phyloP scores from a whole-genome alignment of 2,888 invertebrate species.

The Latrodectus elegans region DNA sequence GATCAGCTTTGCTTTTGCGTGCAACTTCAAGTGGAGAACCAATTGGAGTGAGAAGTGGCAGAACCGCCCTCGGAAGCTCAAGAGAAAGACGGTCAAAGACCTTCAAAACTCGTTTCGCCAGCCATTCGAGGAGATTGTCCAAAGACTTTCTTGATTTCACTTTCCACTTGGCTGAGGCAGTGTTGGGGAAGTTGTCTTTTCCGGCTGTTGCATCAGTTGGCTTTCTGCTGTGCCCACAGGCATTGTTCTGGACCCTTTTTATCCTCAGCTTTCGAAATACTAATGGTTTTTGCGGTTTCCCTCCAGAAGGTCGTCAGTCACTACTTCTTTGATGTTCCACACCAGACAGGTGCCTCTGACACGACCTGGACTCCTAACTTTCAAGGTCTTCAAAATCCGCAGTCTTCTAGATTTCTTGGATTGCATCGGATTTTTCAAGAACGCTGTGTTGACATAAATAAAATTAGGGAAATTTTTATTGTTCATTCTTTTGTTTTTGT shows the following conservation, averaged over 20 bases:
- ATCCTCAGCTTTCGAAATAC: constrained; percentile 6
- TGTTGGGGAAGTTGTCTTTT: neutral
- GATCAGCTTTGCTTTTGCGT: no score
- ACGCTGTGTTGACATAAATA: no score
- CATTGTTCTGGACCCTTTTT: neutral
- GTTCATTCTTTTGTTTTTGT: no score
- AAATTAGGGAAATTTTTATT: no score
- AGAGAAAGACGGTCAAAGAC: constrained; percentile 27
- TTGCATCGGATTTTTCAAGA: no score
- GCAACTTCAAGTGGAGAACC: no score
- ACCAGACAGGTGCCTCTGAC: neutral
- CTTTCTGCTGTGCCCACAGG: neutral
- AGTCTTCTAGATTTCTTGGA: no score
- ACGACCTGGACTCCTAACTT: neutral
- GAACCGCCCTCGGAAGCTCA: constrained; percentile 3
- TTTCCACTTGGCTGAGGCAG: neutral
- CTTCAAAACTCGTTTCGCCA: constrained; percentile 19
- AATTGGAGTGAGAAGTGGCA: no score
- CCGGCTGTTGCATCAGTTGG: neutral
- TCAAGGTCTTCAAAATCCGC: neutral
- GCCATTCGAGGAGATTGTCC: neutral
- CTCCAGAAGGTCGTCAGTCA: constrained; percentile 10
- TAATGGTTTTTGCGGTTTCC: constrained; percentile 15
- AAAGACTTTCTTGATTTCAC: neutral
- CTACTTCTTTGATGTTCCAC: no score